These are phyloP conservation scores for Drosophila nr. fundita DNA, from an alignment of 2,888 invertebrate species.

Conservation along the genomic window DNA sequence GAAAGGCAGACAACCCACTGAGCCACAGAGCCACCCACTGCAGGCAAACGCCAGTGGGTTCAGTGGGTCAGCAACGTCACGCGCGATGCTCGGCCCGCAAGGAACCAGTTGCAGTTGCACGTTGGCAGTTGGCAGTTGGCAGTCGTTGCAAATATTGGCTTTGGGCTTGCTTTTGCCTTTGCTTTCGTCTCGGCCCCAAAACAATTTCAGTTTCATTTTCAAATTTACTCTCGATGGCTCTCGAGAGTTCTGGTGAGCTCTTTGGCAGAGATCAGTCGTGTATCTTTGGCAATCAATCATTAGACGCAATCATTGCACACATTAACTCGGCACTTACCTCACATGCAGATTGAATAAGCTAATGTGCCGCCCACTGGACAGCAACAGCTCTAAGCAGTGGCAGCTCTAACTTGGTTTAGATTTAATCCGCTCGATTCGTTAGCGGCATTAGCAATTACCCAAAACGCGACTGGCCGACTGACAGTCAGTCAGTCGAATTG, in stretches of 20 bases:
- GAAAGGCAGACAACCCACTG: constrained; percentile 52
- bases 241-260: constrained; percentile 7
- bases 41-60: constrained; percentile 53
- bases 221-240: constrained; percentile 65
- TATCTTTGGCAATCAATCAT: constrained; percentile 79
- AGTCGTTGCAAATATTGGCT: constrained; percentile 17
- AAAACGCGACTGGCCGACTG: constrained; percentile 52
- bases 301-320: constrained; percentile 75
- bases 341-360: constrained; percentile 68
- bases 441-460: constrained; percentile 79
- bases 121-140: constrained; percentile 38
- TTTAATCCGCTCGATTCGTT: constrained; percentile 66
- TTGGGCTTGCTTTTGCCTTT: constrained; percentile 18
- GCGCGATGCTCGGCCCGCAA: constrained; percentile 54
- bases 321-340: constrained; percentile 70
- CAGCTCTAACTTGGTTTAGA: constrained; percentile 25
- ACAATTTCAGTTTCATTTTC: constrained; percentile 76
- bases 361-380: constrained; percentile 79
- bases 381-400: constrained; percentile 6
- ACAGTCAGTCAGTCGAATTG: constrained; percentile 60
- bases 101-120: constrained; percentile 65
- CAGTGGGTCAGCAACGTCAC: constrained; percentile 79
- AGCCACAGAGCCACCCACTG: constrained; percentile 59
- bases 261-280: constrained; percentile 23
- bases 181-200: constrained; percentile 17